Percentiles rank a stretch among this genome's conserved stretches.
Conservation (phyloP, 2,888 invertebrate genomes). For the Sepioteuthis lessoniana region DNA sequence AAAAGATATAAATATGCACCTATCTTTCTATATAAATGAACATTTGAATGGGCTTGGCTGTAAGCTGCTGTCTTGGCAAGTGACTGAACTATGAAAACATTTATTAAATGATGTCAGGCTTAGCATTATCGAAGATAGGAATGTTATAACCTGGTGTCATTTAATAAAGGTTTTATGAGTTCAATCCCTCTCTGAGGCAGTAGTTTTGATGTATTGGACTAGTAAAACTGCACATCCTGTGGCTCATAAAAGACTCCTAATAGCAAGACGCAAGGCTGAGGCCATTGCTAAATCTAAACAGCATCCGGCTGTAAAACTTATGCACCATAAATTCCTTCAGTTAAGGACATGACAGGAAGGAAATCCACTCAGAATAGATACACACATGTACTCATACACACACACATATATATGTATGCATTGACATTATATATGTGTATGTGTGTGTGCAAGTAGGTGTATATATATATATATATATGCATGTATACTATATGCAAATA, state of each 20-base stretch:
- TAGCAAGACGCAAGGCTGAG: neutral
- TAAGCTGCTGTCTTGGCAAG: neutral
- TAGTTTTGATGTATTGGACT: slow-evolving; percentile 5
- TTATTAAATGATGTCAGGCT: slow-evolving; percentile 25
- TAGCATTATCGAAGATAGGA: neutral
- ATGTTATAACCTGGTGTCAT: slow-evolving; percentile 33
- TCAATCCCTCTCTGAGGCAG: neutral
- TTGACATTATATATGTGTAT: neutral
- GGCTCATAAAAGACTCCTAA: neutral
- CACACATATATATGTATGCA: neutral
- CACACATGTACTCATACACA: neutral
- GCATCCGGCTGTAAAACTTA: slow-evolving; percentile 20
- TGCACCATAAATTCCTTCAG: neutral
- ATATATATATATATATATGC: neutral
- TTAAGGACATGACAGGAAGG: neutral
- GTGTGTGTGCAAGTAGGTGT: rapidly evolving
- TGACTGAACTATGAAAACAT: neutral
- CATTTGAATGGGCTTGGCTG: neutral
- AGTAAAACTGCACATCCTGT: slow-evolving; percentile 9
- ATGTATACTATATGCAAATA: too few species aligned
- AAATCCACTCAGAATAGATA: neutral
- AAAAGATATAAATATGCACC: neutral
- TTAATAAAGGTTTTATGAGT: slow-evolving; percentile 33
- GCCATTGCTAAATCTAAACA: neutral
- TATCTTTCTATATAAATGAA: neutral